Evolutionary conservation across 2,113 vertebrate genomes (phyloP).

Genomic region (Sclerurus mexicanus): DNA sequence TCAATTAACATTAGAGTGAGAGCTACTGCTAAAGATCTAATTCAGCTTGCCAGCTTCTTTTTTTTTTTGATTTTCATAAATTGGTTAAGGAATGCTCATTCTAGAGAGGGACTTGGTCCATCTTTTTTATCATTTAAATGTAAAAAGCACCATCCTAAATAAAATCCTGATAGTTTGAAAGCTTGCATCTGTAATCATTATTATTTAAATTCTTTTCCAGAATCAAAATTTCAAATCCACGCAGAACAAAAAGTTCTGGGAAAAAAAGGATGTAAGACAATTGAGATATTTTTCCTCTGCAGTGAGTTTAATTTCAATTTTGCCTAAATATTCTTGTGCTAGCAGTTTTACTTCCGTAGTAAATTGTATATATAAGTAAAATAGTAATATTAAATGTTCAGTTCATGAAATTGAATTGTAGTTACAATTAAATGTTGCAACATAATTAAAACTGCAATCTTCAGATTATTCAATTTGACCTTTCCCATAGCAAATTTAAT

Average conservation of each 20-base stretch:
- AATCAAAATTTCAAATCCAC: neutral
- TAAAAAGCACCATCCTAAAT: neutral
- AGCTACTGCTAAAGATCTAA: neutral
- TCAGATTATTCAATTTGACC: neutral
- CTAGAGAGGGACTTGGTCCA: neutral
- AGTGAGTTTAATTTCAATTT: neutral
- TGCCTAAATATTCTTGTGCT: neutral
- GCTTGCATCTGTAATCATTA: too few relatives aligned
- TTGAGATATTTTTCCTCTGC: neutral
- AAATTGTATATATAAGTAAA: neutral
- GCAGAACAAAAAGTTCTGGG: neutral
- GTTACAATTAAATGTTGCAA: neutral
- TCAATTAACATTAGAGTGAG: neutral
- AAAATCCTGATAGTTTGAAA: neutral
- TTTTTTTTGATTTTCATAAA: neutral
- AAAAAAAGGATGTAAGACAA: rapidly evolving
- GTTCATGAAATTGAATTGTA: neutral
- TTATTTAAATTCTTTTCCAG: neutral
- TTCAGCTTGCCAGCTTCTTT: neutral
- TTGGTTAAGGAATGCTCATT: neutral
- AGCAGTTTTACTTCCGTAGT: neutral
- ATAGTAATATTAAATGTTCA: neutral
- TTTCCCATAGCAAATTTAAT: neutral
- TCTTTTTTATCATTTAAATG: neutral
- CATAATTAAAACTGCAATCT: neutral